A percentile compares a stretch with the other conserved stretches of the same genome.
Evolutionary conservation across 2,888 invertebrate genomes (phyloP).

Genomic region (Rhopalosiphum nymphaeae): DNA sequence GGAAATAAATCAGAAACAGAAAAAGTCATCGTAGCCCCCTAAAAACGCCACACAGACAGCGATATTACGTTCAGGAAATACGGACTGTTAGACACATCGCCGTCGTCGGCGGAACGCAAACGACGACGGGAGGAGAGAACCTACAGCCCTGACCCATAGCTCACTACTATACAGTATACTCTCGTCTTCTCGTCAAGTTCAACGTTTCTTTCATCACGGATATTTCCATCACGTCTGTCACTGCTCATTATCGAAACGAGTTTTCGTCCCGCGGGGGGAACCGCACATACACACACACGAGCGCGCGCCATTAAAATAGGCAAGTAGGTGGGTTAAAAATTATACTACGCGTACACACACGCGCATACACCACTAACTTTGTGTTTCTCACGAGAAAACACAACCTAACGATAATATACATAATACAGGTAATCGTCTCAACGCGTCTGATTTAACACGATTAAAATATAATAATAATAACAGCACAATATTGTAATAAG

Average conservation of each 20-base stretch:
- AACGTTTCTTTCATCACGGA: conserved; percentile 47
- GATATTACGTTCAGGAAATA: conserved; percentile 9
- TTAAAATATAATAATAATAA: background rate
- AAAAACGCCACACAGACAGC: background rate
- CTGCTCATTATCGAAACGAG: conserved; percentile 52
- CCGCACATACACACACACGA: background rate
- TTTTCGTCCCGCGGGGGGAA: conserved; percentile 39
- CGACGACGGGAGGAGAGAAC: background rate
- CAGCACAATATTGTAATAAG: too few species aligned
- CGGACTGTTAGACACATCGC: background rate
- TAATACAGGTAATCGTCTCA: background rate
- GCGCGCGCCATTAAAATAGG: background rate
- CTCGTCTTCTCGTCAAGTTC: conserved; percentile 31
- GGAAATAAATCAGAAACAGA: background rate
- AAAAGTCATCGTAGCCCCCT: background rate
- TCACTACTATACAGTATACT: background rate
- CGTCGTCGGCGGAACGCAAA: background rate
- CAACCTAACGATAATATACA: background rate
- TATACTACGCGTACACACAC: conserved; percentile 2
- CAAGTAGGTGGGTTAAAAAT: background rate
- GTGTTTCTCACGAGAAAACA: conserved; percentile 4
- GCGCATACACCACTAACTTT: background rate
- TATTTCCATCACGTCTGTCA: conserved; percentile 51
- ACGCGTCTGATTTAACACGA: background rate
- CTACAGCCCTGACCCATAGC: conserved; percentile 40